phyloP scores from a whole-genome alignment of 2,113 vertebrate species.

The Gadus macrocephalus region DNA sequence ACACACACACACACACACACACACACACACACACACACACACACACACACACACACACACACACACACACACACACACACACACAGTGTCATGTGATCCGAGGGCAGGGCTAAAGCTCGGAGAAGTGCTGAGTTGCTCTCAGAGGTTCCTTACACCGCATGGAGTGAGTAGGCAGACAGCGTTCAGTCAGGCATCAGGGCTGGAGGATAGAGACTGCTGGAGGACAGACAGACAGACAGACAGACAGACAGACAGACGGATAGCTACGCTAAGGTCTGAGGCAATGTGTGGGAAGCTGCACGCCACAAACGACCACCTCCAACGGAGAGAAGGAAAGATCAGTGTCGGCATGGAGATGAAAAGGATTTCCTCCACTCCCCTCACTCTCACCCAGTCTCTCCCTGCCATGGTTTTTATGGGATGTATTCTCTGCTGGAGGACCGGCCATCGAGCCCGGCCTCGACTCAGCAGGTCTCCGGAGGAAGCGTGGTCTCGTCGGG shows the following conservation, averaged over 20 bases:
- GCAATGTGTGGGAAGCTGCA: background rate
- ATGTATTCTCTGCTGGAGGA: background rate
- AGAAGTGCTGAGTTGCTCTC: slow-evolving; percentile 66
- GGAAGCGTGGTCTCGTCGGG: background rate
- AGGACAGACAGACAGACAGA: slow-evolving; percentile 6
- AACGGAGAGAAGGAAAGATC: background rate
- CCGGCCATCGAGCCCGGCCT: background rate
- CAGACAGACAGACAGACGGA: slow-evolving; percentile 3
- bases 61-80: slow-evolving; percentile 20
- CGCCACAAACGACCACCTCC: background rate
- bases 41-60: too few species aligned
- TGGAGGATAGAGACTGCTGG: background rate
- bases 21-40: too few species aligned
- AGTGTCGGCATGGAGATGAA: background rate
- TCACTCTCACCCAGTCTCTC: background rate
- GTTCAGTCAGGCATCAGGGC: slow-evolving; percentile 6
- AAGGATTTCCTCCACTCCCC: background rate
- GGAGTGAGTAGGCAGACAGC: slow-evolving; percentile 35
- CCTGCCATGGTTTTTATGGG: background rate
- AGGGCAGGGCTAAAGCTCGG: slow-evolving; percentile 53
- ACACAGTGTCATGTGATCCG: slow-evolving; percentile 68
- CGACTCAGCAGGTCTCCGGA: slow-evolving; percentile 30
- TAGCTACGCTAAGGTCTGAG: background rate
- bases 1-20: too few species aligned
- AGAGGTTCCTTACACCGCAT: slow-evolving; percentile 49